Base-by-base conservation (phyloP, 2,113 vertebrate species). In the Chauna torquata region DNA sequence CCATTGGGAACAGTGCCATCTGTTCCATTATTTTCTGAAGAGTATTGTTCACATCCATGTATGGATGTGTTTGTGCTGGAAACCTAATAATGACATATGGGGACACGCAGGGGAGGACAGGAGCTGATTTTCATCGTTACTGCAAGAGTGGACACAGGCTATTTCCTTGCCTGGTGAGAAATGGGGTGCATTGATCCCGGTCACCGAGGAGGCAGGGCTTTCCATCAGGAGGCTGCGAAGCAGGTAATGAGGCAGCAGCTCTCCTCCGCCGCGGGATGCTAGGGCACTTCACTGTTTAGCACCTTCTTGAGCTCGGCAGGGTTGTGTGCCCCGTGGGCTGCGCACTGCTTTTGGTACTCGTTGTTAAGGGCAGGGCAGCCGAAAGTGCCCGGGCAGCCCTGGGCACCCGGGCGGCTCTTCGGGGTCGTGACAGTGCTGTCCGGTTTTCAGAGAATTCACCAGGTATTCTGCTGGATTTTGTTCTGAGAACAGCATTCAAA, bases 291-390 rank as follows among this genome's bases (percentile, higher is more conserved):
- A 0, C 24, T 44, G 61, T 88, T 42, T 6, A 8, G 34, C 68
- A 8, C 47, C 70, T 69, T 12, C 32, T 34, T 27, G 11, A 72
- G 79, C 3, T 42, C 42, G 42, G 42, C 42, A 12, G 42, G 42
- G 42, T 42, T 42, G 42, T 12, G 42, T 42, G 42, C 42, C 42
- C 42, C 42, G 12, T 42, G 42, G 42, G 42, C 42, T 42, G 42
- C 42, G 42, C 12, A 12, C 47, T 49, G 47, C 47, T 47, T 19
- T 25, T 27, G 64, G 58, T 16, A 6, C 34, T 10, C 42, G 28
- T 17, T 11, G 2, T 2, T 16, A 14, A 23, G 13, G 34, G 6
- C 15, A 2, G 3, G 38, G 5, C 8, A 9, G n/a, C 36, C 27
- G 19, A 15, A n/a, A 11, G 22, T 36, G n/a, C 8, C 34, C n/a